These are phyloP conservation scores for Coreius guichenoti DNA, from an alignment of 2,797 vertebrate genomes.

Conservation along the genomic window DNA sequence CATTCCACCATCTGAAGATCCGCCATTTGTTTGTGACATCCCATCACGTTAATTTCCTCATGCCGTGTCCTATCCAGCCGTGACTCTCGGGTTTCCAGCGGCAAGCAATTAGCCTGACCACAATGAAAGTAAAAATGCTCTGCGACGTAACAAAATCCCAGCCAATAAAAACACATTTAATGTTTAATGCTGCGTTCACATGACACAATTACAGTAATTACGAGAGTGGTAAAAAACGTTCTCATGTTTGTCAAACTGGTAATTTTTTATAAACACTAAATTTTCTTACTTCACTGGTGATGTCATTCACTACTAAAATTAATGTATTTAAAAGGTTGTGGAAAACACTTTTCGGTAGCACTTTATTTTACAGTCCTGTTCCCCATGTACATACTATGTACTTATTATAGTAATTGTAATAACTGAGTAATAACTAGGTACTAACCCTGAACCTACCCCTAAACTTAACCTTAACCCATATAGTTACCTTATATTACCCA, in stretches of 20 bases:
- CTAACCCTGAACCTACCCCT: too few species aligned
- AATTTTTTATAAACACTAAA: neutral
- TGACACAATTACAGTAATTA: slow-evolving; percentile 19
- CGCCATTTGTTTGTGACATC: slow-evolving; percentile 27
- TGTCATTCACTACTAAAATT: neutral
- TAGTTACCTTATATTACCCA: too few species aligned
- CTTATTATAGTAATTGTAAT: too few species aligned
- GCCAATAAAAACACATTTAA: neutral
- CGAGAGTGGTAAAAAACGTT: neutral
- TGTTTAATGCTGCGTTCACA: neutral
- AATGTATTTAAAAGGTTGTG: neutral
- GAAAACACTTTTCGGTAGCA: neutral
- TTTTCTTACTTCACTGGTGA: neutral
- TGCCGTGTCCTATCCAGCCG: slow-evolving; percentile 10
- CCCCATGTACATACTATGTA: too few species aligned
- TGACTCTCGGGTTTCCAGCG: neutral
- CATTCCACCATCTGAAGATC: slow-evolving; percentile 7
- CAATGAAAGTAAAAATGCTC: neutral
- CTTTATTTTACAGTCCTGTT: too few species aligned
- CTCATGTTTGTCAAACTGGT: neutral
- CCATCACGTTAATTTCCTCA: slow-evolving; percentile 12
- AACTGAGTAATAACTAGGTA: too few species aligned
- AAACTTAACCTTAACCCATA: too few species aligned
- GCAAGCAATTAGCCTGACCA: slow-evolving; percentile 18
- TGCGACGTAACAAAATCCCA: neutral